A percentile compares a stretch with the other conserved stretches of the same genome.
These are phyloP conservation scores for Spinus pinus DNA, from an alignment of 2,797 vertebrate species.

Conservation along the genomic window DNA sequence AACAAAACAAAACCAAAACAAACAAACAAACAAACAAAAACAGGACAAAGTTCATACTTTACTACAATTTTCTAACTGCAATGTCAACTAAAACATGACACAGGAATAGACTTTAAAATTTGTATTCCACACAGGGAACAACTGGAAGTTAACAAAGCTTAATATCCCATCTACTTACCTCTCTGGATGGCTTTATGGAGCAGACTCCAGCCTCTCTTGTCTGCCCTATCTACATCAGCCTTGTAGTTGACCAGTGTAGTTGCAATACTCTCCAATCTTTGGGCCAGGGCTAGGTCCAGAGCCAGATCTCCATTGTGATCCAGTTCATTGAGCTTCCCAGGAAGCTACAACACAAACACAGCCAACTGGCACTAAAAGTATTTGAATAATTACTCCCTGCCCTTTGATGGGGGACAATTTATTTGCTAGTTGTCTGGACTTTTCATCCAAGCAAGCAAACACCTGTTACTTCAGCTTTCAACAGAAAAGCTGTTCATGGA, in stretches of 20 bases:
- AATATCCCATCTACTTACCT: conserved; percentile 73
- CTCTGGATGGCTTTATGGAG: conserved; percentile 97
- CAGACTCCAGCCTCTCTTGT: conserved; percentile 94
- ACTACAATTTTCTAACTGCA: neutral
- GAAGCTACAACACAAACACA: conserved; percentile 79
- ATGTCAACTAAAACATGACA: neutral
- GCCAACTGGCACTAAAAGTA: neutral
- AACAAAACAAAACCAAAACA: too few species aligned
- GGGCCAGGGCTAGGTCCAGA: conserved; percentile 90
- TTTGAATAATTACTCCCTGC: neutral
- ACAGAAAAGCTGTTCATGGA: neutral
- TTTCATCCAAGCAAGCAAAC: neutral
- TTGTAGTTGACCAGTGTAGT: conserved; percentile 92
- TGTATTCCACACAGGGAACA: neutral
- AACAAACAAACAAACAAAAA: neutral
- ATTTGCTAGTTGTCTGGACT: neutral
- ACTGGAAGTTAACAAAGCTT: neutral
- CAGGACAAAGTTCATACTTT: neutral
- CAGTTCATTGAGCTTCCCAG: conserved; percentile 91
- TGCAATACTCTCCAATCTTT: conserved; percentile 92
- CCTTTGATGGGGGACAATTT: neutral
- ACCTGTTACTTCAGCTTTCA: neutral
- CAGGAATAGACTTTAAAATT: neutral
- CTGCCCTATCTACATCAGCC: conserved; percentile 94
- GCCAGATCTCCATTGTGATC: conserved; percentile 95